These are phyloP conservation scores for Dallia pectoralis DNA, from an alignment of 2,797 vertebrate genomes.

Conservation along the genomic window DNA sequence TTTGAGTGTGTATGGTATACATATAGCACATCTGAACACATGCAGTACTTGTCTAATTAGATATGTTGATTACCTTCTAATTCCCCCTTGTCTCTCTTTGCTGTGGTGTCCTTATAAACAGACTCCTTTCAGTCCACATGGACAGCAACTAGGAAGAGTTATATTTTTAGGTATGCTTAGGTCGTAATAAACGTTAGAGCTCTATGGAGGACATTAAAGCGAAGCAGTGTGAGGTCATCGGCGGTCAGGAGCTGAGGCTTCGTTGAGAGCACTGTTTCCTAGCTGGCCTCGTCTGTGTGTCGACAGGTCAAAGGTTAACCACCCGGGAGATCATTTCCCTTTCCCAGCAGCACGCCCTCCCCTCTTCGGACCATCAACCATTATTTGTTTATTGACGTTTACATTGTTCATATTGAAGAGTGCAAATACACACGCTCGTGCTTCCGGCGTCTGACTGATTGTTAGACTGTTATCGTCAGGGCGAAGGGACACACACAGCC, in stretches of 20 bases:
- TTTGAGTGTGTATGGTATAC: neutral
- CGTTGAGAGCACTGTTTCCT: neutral
- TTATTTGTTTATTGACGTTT: conserved; percentile 49
- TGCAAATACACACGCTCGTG: neutral
- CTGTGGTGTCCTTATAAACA: neutral
- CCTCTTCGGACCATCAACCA: conserved; percentile 38
- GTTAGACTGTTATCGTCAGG: neutral
- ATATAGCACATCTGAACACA: neutral
- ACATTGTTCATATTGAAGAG: conserved; percentile 14
- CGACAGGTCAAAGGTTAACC: conserved; percentile 1
- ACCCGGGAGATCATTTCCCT: neutral
- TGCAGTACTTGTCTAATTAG: neutral
- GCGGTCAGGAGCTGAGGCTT: neutral
- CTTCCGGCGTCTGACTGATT: neutral
- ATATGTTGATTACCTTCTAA: neutral
- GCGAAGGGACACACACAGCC: neutral
- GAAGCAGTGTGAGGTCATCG: neutral
- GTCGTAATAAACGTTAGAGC: neutral
- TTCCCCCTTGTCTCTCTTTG: neutral
- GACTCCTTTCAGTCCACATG: neutral
- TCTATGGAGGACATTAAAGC: neutral
- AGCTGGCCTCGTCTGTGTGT: neutral
- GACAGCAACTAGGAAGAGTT: neutral
- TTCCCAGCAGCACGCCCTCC: conserved; percentile 10
- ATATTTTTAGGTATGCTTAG: neutral